Evolutionary conservation across 2,113 vertebrate genomes (phyloP).

Genomic region (Mobula hypostoma): DNA sequence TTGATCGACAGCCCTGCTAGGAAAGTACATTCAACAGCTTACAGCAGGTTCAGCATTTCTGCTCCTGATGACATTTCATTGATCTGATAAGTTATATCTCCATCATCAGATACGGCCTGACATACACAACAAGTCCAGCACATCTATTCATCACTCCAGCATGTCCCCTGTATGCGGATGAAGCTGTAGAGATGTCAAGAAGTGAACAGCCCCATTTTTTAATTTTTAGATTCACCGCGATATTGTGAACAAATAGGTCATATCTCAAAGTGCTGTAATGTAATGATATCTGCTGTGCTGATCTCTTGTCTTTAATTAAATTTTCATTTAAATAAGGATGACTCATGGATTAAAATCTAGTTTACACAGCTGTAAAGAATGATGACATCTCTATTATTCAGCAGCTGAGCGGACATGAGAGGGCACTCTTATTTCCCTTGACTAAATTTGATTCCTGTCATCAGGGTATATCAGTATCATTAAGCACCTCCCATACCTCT

Average conservation of each 20-base stretch:
- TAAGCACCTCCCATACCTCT: no score
- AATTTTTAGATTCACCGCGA: no score
- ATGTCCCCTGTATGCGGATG: neutral
- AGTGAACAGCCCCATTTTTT: neutral
- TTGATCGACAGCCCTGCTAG: neutral
- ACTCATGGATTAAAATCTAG: neutral
- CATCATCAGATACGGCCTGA: no score
- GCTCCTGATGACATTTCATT: no score
- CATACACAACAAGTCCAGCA: no score
- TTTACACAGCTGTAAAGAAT: neutral
- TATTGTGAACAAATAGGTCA: neutral
- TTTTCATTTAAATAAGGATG: neutral
- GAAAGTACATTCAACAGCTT: neutral
- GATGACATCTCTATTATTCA: neutral
- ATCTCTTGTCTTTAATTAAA: neutral
- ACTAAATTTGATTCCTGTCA: neutral
- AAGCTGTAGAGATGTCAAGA: neutral
- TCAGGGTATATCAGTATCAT: neutral
- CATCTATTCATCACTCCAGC: neutral
- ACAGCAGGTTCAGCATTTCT: neutral
- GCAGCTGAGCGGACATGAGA: neutral
- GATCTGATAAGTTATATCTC: no score
- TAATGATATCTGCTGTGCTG: neutral
- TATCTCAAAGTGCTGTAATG: neutral
- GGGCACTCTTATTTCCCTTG: neutral